Base-by-base conservation (phyloP, 1,140 invertebrate genomes). In the Sinella curviseta region DNA sequence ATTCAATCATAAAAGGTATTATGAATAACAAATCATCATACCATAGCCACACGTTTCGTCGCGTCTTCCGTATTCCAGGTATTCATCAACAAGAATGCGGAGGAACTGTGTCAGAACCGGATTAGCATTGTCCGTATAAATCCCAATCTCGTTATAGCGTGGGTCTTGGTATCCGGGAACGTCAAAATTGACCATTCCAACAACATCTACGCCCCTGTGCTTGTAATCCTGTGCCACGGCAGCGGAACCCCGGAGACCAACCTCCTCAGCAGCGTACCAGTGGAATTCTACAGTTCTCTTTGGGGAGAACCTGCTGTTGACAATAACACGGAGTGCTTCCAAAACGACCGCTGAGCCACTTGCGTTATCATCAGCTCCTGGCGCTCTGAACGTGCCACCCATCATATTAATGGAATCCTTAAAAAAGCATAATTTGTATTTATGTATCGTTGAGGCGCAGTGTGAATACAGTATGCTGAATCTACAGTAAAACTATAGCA, bases 251-350 rank as follows among this genome's bases (percentile, higher is more conserved):
- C 54, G 77, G 12, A 79, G 77, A 0, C 80, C 80, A 0, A 79
- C 65, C 39, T 81, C 80, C 60, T 81, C 80, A 0, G 77, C 80
- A 55, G 80, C 80, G 70, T 81, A 81, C 80, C 80, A 81, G 1
- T 81, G 80, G 36, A 79, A 81, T 31, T 81, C 77, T 1, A 81
- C 26, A 14, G 76, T 76, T n/a, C 77, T 35, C 57, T 78, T 76
- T 0, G 77, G 77, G 2, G 77, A 24, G 30, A 78, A 74, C 0
- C 70, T 55, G 26, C 77, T 79, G 57, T 26, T 36, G 26, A 81
- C 30, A 60, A 81, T 57, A 0, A 31, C 39, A 1, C 78, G 33
- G 48, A 80, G 30, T 12, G 76, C 24, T 33, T 77, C 75, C 17
- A 77, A 39, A 30, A 77, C 74, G 1, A 73, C 60, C 39, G 35